Conservation (phyloP, 2,888 invertebrate genomes). For the Antheraea yamamai region DNA sequence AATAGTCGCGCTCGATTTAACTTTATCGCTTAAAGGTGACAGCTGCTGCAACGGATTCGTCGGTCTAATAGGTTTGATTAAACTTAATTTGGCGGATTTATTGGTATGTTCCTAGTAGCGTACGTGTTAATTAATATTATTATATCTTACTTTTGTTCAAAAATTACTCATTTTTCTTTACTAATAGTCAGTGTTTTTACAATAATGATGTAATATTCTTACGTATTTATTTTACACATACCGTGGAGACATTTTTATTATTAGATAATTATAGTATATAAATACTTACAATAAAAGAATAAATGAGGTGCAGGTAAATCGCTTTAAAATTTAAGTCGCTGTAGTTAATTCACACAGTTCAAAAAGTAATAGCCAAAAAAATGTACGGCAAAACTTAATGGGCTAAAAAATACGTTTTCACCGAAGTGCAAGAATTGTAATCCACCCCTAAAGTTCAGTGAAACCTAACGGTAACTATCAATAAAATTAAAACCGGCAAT, state of each 20-base stretch:
- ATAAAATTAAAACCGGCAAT: slow-evolving; percentile 45
- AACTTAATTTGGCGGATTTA: slow-evolving; percentile 51
- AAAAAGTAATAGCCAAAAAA: not conserved
- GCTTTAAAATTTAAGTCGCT: not conserved
- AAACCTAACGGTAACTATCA: slow-evolving; percentile 44
- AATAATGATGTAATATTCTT: too few species aligned
- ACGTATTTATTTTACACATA: too few species aligned
- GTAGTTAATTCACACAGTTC: not conserved
- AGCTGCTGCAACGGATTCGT: slow-evolving; percentile 42
- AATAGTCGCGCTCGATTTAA: slow-evolving; percentile 28
- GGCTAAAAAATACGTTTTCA: not conserved
- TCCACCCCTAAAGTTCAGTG: not conserved
- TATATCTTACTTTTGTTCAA: not conserved
- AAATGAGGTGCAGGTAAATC: too few species aligned
- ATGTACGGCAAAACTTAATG: not conserved
- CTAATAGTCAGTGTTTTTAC: not conserved
- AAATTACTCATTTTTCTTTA: not conserved
- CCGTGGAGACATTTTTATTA: too few species aligned
- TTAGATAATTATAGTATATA: too few species aligned
- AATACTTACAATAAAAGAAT: too few species aligned
- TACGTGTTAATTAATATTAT: slow-evolving; percentile 30
- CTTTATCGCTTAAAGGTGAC: slow-evolving; percentile 37
- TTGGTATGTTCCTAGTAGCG: slow-evolving; percentile 30
- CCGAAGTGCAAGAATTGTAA: not conserved
- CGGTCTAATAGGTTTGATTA: slow-evolving; percentile 38